Evolutionary conservation across 2,888 invertebrate species (phyloP), one percentile per base, ranked within the genome.

Genomic region (Sarcophaga variegata): DNA sequence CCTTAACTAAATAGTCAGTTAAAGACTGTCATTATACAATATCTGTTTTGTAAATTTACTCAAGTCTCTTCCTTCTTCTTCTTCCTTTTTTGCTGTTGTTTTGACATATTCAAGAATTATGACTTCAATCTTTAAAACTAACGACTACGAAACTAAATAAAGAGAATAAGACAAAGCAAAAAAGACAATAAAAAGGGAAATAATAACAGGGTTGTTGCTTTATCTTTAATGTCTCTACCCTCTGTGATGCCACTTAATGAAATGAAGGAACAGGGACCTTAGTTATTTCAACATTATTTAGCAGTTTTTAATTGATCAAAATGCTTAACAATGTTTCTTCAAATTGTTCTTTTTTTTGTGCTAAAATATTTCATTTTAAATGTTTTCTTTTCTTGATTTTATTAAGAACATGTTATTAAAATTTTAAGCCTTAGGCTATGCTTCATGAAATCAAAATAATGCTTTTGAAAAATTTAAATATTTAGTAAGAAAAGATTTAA

Each of bases 41-140:
- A 37, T 62, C 12, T 66, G 17, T 75, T 70, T 70, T 77, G 76
- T 27, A 75, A 70, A 75, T 85, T 85, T 81, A 62, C 86, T 77
- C 47, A 81, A 81, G 69, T 83, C 74, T 54, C 64, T 17, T n/a
- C 45, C 37, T 1, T 22, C 1, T 22, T 22, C 37, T 67, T 20
- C 2, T 37, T 70, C 27, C 37, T 66, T 67, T 67, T 59, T 17
- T 20, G 37, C 78, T 81, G 54, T 25, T 62, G 62, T 84, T 78
- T 54, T 83, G 86, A 87, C 86, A 84, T 78, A 79, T 87, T 81
- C 70, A 84, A 81, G 81, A 87, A 74, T 84, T 84, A 87, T 87
- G 86, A 87, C 83, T 84, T 78, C 67, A 75, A 60, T 81, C 74
- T 71, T 66, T n/a, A 87, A 84, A 87, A 87, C 84, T 87, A 87